Percentiles rank a stretch among this genome's conserved stretches.
Conservation (phyloP, 2,797 vertebrate species). For the Phrynocephalus forsythii region DNA sequence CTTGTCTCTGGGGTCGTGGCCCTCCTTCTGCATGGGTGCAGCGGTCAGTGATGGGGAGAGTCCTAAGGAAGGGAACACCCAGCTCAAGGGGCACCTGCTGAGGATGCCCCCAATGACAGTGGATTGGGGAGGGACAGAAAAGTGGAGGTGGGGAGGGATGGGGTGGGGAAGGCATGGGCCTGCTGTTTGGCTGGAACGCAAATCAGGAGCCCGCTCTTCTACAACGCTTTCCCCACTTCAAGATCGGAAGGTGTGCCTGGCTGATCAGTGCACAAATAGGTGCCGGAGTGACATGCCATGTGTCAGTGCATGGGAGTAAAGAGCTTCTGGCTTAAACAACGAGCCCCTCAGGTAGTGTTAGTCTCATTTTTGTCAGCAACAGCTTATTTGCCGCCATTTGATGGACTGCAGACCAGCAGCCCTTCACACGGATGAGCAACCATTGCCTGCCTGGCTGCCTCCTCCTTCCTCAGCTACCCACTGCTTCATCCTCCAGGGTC, state of each 20-base stretch:
- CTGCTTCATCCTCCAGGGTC: neutral
- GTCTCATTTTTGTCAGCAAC: conserved; percentile 67
- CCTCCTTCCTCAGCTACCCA: neutral
- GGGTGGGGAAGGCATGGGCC: neutral
- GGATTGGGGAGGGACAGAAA: neutral
- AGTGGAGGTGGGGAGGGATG: neutral
- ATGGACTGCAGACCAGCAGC: neutral
- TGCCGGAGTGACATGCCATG: conserved; percentile 64
- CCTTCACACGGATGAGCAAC: neutral
- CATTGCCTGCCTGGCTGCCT: no score
- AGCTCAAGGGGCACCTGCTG: no score
- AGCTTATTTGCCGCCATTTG: conserved; percentile 60
- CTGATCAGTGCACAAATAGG: conserved; percentile 69
- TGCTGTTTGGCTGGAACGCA: neutral
- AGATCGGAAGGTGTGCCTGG: conserved; percentile 36
- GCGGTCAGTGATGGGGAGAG: neutral
- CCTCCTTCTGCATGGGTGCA: neutral
- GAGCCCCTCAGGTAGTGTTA: conserved; percentile 68
- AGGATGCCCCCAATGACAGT: no score
- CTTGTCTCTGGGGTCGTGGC: no score
- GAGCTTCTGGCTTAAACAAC: conserved; percentile 67
- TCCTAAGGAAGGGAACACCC: no score
- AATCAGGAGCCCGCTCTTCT: neutral
- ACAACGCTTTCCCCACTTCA: conserved; percentile 35
- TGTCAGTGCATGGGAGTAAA: conserved; percentile 74